phyloP scores from a whole-genome alignment of 1,140 invertebrate genomes.

The Cydia splendana region DNA sequence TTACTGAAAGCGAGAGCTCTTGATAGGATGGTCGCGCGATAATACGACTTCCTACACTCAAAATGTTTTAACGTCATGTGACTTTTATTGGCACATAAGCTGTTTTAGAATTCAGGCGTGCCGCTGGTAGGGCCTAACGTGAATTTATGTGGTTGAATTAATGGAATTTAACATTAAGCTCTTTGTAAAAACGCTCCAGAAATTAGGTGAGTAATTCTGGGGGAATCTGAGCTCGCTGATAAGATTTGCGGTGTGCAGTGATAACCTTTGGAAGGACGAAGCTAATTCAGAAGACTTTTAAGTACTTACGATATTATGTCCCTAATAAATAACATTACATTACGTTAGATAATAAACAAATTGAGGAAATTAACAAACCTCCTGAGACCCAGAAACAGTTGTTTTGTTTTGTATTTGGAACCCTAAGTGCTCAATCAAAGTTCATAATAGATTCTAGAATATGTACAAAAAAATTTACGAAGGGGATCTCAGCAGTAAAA shows the following conservation, averaged over 20 bases:
- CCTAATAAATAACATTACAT: too few species aligned
- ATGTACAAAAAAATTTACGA: too few species aligned
- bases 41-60: neutral
- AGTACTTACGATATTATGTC: too few species aligned
- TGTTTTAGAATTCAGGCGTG: neutral
- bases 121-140: constrained; percentile 46
- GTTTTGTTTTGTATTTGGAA: too few species aligned
- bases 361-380: too few species aligned
- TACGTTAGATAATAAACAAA: too few species aligned
- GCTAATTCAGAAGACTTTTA: neutral
- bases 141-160: constrained; percentile 67
- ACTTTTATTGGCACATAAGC: neutral
- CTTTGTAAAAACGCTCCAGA: constrained; percentile 49
- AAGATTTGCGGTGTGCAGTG: neutral
- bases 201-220: constrained; percentile 22
- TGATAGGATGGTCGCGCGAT: neutral
- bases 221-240: neutral
- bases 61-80: neutral
- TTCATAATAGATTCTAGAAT: too few species aligned
- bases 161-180: constrained; percentile 61
- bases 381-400: too few species aligned
- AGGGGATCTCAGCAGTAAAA: too few species aligned
- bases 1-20: neutral
- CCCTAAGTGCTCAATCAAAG: too few species aligned
- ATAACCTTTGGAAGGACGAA: neutral